These are phyloP conservation scores for Litoditis marina DNA, from an alignment of 2,888 invertebrate genomes.

Conservation along the genomic window DNA sequence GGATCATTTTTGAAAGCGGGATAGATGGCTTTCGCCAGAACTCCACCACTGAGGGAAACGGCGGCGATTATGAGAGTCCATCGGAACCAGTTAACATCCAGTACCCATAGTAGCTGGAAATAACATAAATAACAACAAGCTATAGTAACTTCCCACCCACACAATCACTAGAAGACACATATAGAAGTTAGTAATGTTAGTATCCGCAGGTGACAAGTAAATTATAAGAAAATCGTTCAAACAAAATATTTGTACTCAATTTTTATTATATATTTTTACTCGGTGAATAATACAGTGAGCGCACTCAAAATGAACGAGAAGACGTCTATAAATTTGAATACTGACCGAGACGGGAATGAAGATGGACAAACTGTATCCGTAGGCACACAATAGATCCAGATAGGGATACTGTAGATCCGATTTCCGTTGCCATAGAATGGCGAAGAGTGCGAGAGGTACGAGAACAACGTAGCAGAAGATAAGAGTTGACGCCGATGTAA, in stretches of 20 bases:
- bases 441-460: conserved; percentile 81
- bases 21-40: conserved; percentile 78
- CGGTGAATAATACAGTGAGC: too few species aligned
- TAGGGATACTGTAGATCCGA: conserved; percentile 64
- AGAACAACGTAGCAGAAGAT: conserved; percentile 85
- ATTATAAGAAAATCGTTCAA: too few species aligned
- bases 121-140: too few species aligned
- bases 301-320: background rate
- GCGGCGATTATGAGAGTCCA: conserved; percentile 82
- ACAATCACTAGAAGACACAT: too few species aligned
- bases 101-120: conserved; percentile 77
- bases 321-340: conserved; percentile 19
- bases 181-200: too few species aligned
- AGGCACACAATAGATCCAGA: conserved; percentile 84
- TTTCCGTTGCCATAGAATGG: conserved; percentile 78
- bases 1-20: conserved; percentile 71
- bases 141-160: too few species aligned
- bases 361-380: conserved; percentile 89
- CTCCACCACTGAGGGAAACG: conserved; percentile 79
- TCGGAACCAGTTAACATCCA: conserved; percentile 75
- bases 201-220: too few species aligned
- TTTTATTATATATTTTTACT: too few species aligned
- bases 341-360: conserved; percentile 83
- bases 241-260: too few species aligned
- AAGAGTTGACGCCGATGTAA: conserved; percentile 81